Conservation (phyloP, 2,113 vertebrate genomes). For the Octodon degus region DNA sequence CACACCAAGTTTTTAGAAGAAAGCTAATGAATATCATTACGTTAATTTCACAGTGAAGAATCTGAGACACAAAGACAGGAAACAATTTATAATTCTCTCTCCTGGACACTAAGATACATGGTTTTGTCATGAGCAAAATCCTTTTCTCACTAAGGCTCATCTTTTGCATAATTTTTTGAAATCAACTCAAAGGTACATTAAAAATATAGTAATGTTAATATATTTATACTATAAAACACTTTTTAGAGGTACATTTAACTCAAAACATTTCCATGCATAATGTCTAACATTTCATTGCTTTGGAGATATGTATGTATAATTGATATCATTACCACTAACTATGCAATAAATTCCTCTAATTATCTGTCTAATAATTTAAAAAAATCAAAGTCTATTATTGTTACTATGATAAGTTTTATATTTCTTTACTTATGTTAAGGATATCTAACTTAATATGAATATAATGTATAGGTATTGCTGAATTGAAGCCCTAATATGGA, state of each 20-base stretch:
- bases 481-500: accelerated
- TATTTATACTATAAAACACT: background rate
- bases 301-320: no score
- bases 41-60: background rate
- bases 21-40: background rate
- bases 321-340: no score
- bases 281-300: background rate
- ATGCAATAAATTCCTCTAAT: no score
- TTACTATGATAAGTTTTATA: no score
- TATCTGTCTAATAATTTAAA: no score
- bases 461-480: background rate
- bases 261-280: background rate
- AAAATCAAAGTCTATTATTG: no score
- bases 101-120: background rate
- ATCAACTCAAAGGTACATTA: no score
- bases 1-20: background rate
- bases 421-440: no score
- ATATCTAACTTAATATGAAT: no score
- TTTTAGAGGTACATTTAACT: background rate
- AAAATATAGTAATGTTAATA: no score
- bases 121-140: background rate
- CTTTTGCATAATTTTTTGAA: no score
- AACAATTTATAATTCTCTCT: background rate
- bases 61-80: background rate
- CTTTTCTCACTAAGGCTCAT: background rate